Evolutionary conservation across 2,797 vertebrate species (phyloP).

Genomic region (Lateolabrax maculatus): DNA sequence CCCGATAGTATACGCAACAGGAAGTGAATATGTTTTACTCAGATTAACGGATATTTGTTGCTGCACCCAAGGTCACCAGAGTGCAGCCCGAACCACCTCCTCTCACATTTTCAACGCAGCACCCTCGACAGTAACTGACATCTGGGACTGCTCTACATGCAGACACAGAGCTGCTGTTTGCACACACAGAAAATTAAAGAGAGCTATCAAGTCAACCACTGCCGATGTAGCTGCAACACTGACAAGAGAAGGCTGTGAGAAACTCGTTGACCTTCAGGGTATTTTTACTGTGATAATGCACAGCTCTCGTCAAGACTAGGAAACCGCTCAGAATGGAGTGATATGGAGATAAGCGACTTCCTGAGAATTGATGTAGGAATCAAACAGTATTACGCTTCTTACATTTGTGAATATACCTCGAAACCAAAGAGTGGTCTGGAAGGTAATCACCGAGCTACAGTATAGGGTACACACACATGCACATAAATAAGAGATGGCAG

Average conservation of each 20-base stretch:
- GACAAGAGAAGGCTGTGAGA: constrained; percentile 13
- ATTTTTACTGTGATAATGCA: constrained; percentile 21
- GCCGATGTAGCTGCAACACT: constrained; percentile 40
- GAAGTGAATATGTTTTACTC: constrained; percentile 1
- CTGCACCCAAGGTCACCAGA: background rate
- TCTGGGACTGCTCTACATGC: background rate
- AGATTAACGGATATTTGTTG: background rate
- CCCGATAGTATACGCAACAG: background rate
- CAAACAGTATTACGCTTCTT: constrained; percentile 10
- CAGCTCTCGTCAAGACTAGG: background rate
- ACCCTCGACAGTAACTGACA: background rate
- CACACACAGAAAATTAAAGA: constrained; percentile 35
- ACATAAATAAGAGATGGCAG: constrained; percentile 60
- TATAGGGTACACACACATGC: constrained; percentile 11
- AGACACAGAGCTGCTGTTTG: constrained; percentile 21
- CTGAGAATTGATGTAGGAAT: constrained; percentile 12
- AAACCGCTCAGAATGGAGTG: constrained; percentile 28
- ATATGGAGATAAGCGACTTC: constrained; percentile 26
- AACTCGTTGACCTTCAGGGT: constrained; percentile 60
- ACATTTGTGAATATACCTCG: constrained; percentile 24
- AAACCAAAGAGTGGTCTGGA: constrained; percentile 46
- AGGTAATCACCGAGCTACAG: constrained; percentile 41
- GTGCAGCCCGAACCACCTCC: constrained; percentile 11
- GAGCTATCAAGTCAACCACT: constrained; percentile 55
- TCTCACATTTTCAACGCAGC: constrained; percentile 11